phyloP scores from a whole-genome alignment of 2,888 invertebrate genomes.

The Holacanthella duospinosa region DNA sequence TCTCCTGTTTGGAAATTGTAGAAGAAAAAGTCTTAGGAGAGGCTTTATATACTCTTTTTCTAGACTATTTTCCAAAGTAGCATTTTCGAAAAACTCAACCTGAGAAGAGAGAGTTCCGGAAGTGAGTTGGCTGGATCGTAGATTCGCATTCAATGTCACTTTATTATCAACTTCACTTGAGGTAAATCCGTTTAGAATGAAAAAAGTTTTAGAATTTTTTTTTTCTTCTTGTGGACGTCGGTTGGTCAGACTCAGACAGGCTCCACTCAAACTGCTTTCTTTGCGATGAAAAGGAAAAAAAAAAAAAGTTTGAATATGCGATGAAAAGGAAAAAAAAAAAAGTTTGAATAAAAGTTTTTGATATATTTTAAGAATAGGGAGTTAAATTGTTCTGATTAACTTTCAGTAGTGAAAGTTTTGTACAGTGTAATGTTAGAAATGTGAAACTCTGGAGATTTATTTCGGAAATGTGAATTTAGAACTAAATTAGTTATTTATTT shows the following conservation, averaged over 20 bases:
- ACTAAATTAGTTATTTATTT: no score
- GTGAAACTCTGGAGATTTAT: no score
- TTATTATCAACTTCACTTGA: conserved; percentile 24
- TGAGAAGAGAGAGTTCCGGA: conserved; percentile 19
- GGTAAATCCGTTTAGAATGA: conserved; percentile 17
- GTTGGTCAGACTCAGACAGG: not conserved
- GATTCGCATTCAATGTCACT: conserved; percentile 20
- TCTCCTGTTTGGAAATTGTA: not conserved
- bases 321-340: no score
- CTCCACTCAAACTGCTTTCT: no score
- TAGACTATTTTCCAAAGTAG: no score
- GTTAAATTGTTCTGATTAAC: not conserved
- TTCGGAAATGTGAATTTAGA: no score
- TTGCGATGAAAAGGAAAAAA: no score
- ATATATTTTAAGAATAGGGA: not conserved
- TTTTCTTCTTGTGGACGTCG: not conserved
- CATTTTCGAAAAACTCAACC: no score
- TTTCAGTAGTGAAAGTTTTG: not conserved
- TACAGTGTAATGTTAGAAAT: not conserved
- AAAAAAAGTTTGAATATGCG: no score
- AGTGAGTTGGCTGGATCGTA: conserved; percentile 19
- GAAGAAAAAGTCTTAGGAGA: conserved; percentile 7
- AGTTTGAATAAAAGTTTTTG: no score
- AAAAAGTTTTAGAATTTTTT: conserved; percentile 13
- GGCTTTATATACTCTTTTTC: conserved; percentile 6